Conservation (phyloP, 2,113 vertebrate genomes). For the Leiothrix lutea region DNA sequence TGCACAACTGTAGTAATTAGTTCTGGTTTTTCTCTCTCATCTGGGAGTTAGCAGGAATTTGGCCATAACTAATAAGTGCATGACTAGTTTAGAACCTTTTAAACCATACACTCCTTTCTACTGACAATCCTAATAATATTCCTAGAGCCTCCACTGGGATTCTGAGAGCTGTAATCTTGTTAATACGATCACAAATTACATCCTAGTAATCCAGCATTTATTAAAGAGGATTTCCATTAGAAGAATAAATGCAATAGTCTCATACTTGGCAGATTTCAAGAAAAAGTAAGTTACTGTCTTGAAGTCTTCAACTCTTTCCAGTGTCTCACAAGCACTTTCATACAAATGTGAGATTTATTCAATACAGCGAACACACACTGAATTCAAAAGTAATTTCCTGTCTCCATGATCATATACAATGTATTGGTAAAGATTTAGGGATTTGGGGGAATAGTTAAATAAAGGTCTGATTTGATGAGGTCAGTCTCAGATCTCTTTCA, state of each 20-base stretch:
- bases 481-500: neutral
- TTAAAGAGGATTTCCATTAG: constrained; percentile 24
- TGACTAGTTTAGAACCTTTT: constrained; percentile 56
- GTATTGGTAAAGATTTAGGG: neutral
- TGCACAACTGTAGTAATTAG: constrained; percentile 23
- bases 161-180: constrained; percentile 29
- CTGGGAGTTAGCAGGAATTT: constrained; percentile 14
- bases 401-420: neutral
- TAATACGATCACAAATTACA: constrained; percentile 52
- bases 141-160: constrained; percentile 15
- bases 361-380: neutral
- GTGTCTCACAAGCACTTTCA: neutral
- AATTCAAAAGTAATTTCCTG: neutral
- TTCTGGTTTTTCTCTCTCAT: neutral
- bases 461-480: neutral
- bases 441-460: neutral
- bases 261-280: neutral
- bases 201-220: constrained; percentile 39
- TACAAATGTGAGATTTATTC: neutral
- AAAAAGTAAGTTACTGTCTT: neutral
- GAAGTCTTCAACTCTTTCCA: neutral
- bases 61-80: constrained; percentile 42
- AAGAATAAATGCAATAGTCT: neutral
- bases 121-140: constrained; percentile 35
- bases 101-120: constrained; percentile 21